A percentile compares a stretch with the other conserved stretches of the same genome.
Conservation (phyloP, 2,888 invertebrate species). For the Xylota sylvarum region DNA sequence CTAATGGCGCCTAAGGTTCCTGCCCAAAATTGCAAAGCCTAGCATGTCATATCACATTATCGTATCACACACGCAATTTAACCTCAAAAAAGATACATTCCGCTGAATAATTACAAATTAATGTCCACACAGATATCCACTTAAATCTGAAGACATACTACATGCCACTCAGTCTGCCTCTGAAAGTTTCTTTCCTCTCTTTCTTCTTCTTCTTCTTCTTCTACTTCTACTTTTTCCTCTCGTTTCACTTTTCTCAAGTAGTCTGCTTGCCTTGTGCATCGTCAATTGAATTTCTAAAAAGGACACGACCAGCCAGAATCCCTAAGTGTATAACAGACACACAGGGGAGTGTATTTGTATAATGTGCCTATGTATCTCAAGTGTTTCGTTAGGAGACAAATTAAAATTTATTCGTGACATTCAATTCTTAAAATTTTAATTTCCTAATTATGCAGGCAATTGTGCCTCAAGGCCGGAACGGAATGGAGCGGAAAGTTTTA, state of each 20-base stretch:
- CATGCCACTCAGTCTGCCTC: slow-evolving; percentile 36
- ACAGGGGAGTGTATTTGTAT: not conserved
- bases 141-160: slow-evolving; percentile 34
- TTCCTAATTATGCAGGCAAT: slow-evolving; percentile 69
- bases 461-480: slow-evolving; percentile 25
- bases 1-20: slow-evolving; percentile 29
- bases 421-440: slow-evolving; percentile 72
- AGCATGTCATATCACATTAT: slow-evolving; percentile 61
- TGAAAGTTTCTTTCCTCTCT: not conserved
- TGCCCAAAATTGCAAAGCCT: slow-evolving; percentile 34
- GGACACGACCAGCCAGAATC: slow-evolving; percentile 53
- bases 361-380: not conserved
- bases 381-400: slow-evolving; percentile 16
- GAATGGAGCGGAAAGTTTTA: not conserved
- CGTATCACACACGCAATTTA: slow-evolving; percentile 63
- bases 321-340: slow-evolving; percentile 6
- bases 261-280: slow-evolving; percentile 59
- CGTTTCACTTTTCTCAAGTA: slow-evolving; percentile 20
- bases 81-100: slow-evolving; percentile 45
- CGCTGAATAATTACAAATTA: slow-evolving; percentile 64
- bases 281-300: slow-evolving; percentile 59
- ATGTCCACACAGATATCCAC: slow-evolving; percentile 66
- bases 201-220: not conserved
- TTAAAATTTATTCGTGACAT: slow-evolving; percentile 57
- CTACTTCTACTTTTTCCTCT: not conserved